phyloP scores from a whole-genome alignment of 1,140 invertebrate genomes.

The Drosophila bocki region DNA sequence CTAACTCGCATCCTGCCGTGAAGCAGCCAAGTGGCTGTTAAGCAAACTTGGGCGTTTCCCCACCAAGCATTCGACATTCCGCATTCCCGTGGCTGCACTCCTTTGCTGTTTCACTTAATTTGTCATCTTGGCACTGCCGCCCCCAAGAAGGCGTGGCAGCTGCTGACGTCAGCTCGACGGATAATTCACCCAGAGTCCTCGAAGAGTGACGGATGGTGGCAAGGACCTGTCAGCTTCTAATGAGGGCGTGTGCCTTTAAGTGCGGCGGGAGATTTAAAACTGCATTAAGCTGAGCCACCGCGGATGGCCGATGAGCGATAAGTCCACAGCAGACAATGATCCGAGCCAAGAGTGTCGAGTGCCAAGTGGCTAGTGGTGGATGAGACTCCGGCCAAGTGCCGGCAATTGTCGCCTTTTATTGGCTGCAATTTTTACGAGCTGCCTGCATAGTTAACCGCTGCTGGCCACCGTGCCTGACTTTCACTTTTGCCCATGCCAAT shows the following conservation, averaged over 20 bases:
- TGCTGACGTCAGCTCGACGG: constrained; percentile 61
- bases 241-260: constrained; percentile 47
- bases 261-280: constrained; percentile 50
- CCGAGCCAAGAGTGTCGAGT: constrained; percentile 24
- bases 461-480: constrained; percentile 44
- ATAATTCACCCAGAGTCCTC: constrained; percentile 32
- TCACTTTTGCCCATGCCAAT: constrained; percentile 61
- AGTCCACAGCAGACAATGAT: constrained; percentile 27
- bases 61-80: constrained; percentile 25
- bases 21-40: constrained; percentile 38
- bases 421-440: constrained; percentile 71
- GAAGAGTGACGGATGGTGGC: constrained; percentile 52
- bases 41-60: constrained; percentile 50
- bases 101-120: constrained; percentile 61
- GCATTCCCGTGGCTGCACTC: constrained; percentile 36
- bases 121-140: constrained; percentile 54
- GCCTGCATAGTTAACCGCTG: constrained; percentile 64
- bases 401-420: constrained; percentile 71
- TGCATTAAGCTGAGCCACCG: constrained; percentile 51
- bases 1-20: constrained; percentile 46
- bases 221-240: constrained; percentile 29
- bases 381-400: constrained; percentile 14
- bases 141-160: constrained; percentile 49
- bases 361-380: constrained; percentile 27
- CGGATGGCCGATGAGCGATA: constrained; percentile 51